Evolutionary conservation across 2,113 vertebrate genomes (phyloP), one percentile per base, ranked within the genome.

Genomic region (Procavia capensis): DNA sequence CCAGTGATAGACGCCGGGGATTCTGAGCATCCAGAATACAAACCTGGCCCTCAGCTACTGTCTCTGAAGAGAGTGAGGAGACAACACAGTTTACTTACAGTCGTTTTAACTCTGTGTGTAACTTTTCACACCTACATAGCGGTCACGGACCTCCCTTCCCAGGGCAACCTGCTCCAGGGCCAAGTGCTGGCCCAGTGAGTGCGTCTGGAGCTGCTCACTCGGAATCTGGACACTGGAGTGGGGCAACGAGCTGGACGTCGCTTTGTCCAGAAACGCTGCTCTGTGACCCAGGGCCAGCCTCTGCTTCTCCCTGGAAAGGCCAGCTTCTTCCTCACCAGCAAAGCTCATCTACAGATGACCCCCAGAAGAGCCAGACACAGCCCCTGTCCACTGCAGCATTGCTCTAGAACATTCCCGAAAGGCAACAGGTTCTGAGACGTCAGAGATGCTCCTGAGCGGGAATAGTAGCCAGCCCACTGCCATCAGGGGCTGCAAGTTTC

Each of bases 391-490:
- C 74, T 10, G 50, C 10, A 3, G 1, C 41, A 16, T 81, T 31
- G 3, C 63, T 31, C 27, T 57, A 45, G 39, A 25, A 5, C 29
- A 34, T 63, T 80, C 84, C 68, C 11, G 68, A 70, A 63, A 47
- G 39, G 27, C 0, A 0, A 25, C 13, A 16, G 68, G 6, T 50
- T 2, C 9, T 5, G 6, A 8, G 85, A 20, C 27, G 14, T 47
- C 6, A 1, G 17, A 47, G 6, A 17, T 43, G 24, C 36, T 54
- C 87, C 75, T 9, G 50, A 2, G 1, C 2, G 61, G 79, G 88
- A 0, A 1, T 6, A 14, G 3, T 8, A 45, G 24, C 29, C 47
- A 27, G 25, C 17, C 17, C 34, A 45, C 43, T 0, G 0, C 19
- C 5, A 7, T 34, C 36, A 34, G 54, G 75, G 39, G 13, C 5